Conservation (phyloP, 1,140 invertebrate genomes). For the Panagrolaimus sp. region DNA sequence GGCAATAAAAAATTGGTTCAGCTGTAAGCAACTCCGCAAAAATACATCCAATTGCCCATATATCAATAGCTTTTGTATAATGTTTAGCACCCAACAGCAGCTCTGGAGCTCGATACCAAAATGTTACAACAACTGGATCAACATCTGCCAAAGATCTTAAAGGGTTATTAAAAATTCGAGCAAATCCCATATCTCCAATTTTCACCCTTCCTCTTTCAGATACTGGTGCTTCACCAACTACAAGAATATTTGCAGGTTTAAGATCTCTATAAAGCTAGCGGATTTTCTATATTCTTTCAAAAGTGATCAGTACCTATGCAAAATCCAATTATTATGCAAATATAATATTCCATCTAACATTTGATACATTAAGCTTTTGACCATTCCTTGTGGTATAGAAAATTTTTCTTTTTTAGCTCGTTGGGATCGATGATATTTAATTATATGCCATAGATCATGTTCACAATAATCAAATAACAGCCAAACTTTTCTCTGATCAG, state of each 20-base stretch:
- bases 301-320: constrained; percentile 77
- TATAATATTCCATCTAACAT: constrained; percentile 99
- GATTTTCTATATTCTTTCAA: constrained; percentile 29
- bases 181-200: constrained; percentile 96
- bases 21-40: constrained; percentile 93
- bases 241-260: constrained; percentile 98
- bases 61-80: constrained; percentile 78
- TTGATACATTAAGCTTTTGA: constrained; percentile 95
- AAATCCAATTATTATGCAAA: constrained; percentile 97
- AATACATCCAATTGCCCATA: constrained; percentile 99
- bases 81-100: constrained; percentile 88
- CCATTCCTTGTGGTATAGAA: constrained; percentile 92
- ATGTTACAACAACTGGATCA: constrained; percentile 98
- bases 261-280: constrained; percentile 57
- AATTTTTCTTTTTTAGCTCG: constrained; percentile 82
- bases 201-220: constrained; percentile 73
- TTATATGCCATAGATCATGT: constrained; percentile 99
- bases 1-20: constrained; percentile 98
- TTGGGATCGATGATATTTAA: constrained; percentile 95
- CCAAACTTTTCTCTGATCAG: constrained; percentile 72
- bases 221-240: constrained; percentile 86
- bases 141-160: constrained; percentile 92
- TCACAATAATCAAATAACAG: constrained; percentile 97
- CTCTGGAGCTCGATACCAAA: constrained; percentile 98
- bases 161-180: constrained; percentile 94